These are phyloP conservation scores for Xestobium rufovillosum DNA, from an alignment of 2,888 invertebrate genomes.

Conservation along the genomic window DNA sequence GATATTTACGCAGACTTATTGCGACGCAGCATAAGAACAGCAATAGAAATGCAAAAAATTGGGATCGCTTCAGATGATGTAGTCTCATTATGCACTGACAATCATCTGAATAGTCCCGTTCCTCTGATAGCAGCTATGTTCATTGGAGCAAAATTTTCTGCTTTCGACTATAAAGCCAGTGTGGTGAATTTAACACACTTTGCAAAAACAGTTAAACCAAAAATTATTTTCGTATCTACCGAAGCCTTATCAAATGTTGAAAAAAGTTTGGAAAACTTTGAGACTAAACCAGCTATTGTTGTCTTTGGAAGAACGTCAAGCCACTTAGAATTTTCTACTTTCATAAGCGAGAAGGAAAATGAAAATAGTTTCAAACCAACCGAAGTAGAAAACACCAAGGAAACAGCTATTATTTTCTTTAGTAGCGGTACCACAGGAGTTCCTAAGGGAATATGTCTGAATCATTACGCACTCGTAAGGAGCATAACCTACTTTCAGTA, in stretches of 20 bases:
- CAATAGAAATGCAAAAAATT: not conserved
- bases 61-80: slow-evolving; percentile 1
- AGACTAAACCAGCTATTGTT: not conserved
- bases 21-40: not conserved
- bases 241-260: not conserved
- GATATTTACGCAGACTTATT: not conserved
- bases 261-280: not conserved
- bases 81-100: not conserved
- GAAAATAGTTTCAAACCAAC: not conserved
- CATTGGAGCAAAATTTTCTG: not conserved
- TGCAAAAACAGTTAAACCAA: not conserved
- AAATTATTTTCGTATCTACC: not conserved
- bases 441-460: not conserved
- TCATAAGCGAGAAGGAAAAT: not conserved
- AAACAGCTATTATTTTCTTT: not conserved
- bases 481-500: not conserved
- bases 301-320: not conserved
- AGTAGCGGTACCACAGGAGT: slow-evolving; percentile 1
- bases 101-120: not conserved
- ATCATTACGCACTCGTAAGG: not conserved
- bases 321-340: not conserved
- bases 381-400: not conserved
- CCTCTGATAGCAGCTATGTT: not conserved
- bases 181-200: not conserved
- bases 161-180: not conserved